Conservation (phyloP, 1,140 invertebrate genomes). For the Drosophila mayri region DNA sequence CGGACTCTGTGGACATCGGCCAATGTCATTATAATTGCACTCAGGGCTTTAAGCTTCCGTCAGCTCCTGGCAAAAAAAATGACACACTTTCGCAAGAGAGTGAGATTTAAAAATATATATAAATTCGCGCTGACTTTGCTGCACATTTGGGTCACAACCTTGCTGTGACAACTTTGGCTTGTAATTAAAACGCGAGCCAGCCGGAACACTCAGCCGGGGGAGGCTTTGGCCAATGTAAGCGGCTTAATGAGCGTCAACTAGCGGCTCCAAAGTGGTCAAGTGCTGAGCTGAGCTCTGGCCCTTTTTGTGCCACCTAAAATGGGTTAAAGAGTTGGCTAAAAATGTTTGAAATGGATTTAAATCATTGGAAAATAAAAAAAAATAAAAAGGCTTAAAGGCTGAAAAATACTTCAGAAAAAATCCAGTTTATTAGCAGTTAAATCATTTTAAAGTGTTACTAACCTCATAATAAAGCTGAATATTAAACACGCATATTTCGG, state of each 20-base stretch:
- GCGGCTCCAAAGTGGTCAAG: slow-evolving; percentile 42
- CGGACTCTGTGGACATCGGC: slow-evolving; percentile 26
- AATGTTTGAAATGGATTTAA: not conserved
- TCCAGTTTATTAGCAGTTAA: not conserved
- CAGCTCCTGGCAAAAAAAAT: not conserved
- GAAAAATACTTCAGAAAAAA: not conserved
- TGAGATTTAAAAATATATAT: slow-evolving; percentile 27
- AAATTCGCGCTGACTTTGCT: slow-evolving; percentile 20
- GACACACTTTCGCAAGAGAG: slow-evolving; percentile 46
- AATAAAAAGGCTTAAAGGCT: not conserved
- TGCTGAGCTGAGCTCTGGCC: slow-evolving; percentile 20
- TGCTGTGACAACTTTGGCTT: slow-evolving; percentile 38
- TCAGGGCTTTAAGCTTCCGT: slow-evolving; percentile 34
- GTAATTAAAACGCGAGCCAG: slow-evolving; percentile 51
- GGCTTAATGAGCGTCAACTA: slow-evolving; percentile 57
- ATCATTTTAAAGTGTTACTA: too few species aligned
- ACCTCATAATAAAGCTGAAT: too few species aligned
- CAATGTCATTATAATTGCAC: slow-evolving; percentile 44
- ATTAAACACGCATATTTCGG: too few species aligned
- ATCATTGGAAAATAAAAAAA: not conserved
- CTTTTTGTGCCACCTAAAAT: slow-evolving; percentile 20
- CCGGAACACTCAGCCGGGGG: slow-evolving; percentile 14
- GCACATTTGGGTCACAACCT: slow-evolving; percentile 57
- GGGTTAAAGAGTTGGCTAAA: slow-evolving; percentile 43
- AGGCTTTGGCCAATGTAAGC: slow-evolving; percentile 55